These are phyloP conservation scores for Hydrocynus forskahlii DNA, from an alignment of 2,797 vertebrate species.

Conservation along the genomic window DNA sequence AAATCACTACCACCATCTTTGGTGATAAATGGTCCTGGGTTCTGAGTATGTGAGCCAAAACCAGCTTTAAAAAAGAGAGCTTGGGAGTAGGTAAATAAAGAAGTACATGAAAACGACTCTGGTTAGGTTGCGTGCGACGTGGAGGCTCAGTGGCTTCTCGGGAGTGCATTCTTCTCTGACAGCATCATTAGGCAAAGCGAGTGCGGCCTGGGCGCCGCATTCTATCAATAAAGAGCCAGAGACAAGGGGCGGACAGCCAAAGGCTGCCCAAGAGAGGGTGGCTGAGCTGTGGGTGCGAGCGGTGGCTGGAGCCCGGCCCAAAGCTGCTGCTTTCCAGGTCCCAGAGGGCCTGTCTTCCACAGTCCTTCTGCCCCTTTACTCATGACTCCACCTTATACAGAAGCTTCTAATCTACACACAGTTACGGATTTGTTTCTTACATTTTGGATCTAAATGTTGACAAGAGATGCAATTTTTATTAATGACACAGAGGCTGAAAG, in stretches of 20 bases:
- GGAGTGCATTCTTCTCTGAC: constrained; percentile 62
- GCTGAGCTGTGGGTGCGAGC: constrained; percentile 57
- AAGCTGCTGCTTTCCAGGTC: constrained; percentile 45
- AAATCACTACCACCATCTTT: constrained; percentile 31
- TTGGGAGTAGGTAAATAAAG: constrained; percentile 50
- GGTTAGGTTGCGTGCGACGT: constrained; percentile 56
- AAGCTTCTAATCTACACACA: not conserved
- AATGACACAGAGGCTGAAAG: constrained; percentile 3
- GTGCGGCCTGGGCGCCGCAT: constrained; percentile 52
- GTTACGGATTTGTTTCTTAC: not conserved
- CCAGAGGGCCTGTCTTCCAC: constrained; percentile 37
- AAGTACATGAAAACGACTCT: constrained; percentile 43
- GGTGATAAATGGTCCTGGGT: constrained; percentile 29
- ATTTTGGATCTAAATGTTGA: not conserved
- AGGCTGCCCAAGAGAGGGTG: constrained; percentile 55
- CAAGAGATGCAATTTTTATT: not conserved
- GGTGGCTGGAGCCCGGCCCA: constrained; percentile 55
- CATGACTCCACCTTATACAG: constrained; percentile 1
- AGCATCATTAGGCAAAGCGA: constrained; percentile 61
- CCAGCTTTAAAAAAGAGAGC: constrained; percentile 9
- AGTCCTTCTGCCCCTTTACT: not conserved
- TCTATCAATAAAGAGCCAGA: constrained; percentile 63
- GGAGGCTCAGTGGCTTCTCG: constrained; percentile 56
- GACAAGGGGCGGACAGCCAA: constrained; percentile 61
- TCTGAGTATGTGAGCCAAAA: constrained; percentile 28